Conservation (phyloP, 1,140 invertebrate species). For the Zaprionus ornatus region DNA sequence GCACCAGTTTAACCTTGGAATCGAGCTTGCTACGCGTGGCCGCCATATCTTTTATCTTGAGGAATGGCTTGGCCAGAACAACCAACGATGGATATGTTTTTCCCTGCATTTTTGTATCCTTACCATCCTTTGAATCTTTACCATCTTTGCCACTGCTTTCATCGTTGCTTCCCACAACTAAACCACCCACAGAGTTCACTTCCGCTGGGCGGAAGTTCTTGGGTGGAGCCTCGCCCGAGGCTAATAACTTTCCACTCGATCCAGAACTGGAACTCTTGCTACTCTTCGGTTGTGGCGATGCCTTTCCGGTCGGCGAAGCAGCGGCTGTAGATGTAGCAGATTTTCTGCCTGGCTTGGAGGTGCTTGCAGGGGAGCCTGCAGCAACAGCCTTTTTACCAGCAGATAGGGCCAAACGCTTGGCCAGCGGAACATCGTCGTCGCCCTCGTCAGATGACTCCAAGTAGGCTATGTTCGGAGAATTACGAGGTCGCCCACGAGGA, state of each 20-base stretch:
- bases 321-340: neutral
- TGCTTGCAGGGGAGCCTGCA: constrained; percentile 11
- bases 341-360: constrained; percentile 49
- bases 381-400: constrained; percentile 65
- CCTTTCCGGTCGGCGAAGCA: constrained; percentile 35
- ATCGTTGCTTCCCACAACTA: constrained; percentile 85
- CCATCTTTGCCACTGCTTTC: constrained; percentile 85
- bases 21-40: constrained; percentile 86
- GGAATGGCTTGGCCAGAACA: constrained; percentile 90
- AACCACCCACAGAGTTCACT: constrained; percentile 88
- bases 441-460: constrained; percentile 81
- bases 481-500: constrained; percentile 57
- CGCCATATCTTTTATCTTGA: constrained; percentile 87
- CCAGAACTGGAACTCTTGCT: constrained; percentile 36
- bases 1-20: constrained; percentile 90
- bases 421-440: constrained; percentile 80
- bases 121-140: constrained; percentile 86
- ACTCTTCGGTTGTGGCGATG: constrained; percentile 55
- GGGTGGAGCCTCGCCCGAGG: constrained; percentile 50
- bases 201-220: constrained; percentile 86
- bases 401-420: constrained; percentile 75
- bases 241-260: constrained; percentile 40
- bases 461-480: constrained; percentile 68
- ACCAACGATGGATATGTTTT: constrained; percentile 93
- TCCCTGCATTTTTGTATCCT: constrained; percentile 89